phyloP scores from a whole-genome alignment of 1,140 invertebrate genomes.

The Dendrolimus kikuchii region DNA sequence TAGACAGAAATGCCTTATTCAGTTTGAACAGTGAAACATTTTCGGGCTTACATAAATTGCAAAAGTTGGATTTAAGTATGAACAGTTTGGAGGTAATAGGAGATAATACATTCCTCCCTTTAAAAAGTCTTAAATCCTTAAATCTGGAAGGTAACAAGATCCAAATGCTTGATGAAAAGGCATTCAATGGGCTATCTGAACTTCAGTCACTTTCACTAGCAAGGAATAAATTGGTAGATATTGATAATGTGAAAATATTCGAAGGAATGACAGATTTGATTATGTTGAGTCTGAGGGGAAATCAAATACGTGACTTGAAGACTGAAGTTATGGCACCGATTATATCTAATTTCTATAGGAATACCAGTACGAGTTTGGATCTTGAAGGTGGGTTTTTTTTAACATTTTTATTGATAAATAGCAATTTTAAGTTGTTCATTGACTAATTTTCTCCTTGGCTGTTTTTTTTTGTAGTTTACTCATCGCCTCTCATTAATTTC shows the following conservation, averaged over 20 bases:
- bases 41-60: constrained; percentile 76
- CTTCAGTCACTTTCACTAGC: constrained; percentile 78
- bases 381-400: constrained; percentile 45
- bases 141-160: constrained; percentile 81
- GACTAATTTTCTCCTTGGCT: too few species aligned
- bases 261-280: constrained; percentile 72
- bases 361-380: constrained; percentile 73
- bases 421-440: not conserved
- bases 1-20: constrained; percentile 80
- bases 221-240: constrained; percentile 78
- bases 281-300: constrained; percentile 79
- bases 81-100: constrained; percentile 82
- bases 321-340: constrained; percentile 81
- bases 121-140: constrained; percentile 77
- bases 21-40: constrained; percentile 81
- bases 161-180: constrained; percentile 78
- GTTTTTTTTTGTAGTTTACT: too few species aligned
- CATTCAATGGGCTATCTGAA: constrained; percentile 79
- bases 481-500: too few species aligned
- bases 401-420: constrained; percentile 6
- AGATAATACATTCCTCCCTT: constrained; percentile 81
- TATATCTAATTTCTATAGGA: constrained; percentile 80
- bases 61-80: constrained; percentile 76
- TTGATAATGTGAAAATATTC: constrained; percentile 77
- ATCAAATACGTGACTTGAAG: constrained; percentile 78